Base-by-base conservation (phyloP, 1,140 invertebrate genomes). In the Orchesella cincta region DNA sequence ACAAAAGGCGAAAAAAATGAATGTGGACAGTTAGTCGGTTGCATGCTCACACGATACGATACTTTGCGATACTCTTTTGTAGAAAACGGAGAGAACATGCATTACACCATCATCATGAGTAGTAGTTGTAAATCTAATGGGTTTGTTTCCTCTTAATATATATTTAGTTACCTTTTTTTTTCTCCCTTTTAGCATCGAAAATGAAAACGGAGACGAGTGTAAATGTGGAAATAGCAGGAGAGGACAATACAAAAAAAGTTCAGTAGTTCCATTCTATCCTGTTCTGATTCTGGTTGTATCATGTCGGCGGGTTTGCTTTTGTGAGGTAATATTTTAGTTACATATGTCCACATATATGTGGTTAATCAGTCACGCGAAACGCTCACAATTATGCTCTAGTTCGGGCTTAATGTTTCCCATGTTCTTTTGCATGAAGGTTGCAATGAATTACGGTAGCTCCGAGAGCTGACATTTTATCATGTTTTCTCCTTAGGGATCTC, bases 351-450 rank as follows among this genome's bases (percentile, higher is more conserved):
- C 39, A 5, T 46, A 46, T 18, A 46, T 46, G 39, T 46, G 39
- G 39, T 46, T 46, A 57, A 57, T 57, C 52, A 57, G 52, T 57
- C 52, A 57, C 52, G 52, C 52, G 23, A 57, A 57, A 57, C 52
- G 18, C 39, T 46, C 39, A 46, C 39, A 46, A 46, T 46, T 46
- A 46, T 46, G 18, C 18, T 46, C 39, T 46, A 46, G 39, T 46
- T 46, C 5, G 5, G 5, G 18, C 39, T n/a, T 46, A 5, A 46
- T 46, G 39, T 46, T 18, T 18, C 39, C 5, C 18, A 46, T 46
- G 18, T 46, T 8, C 18, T 46, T 46, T 8, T 46, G 39, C 18
- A 8, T 5, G 39, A 46, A 8, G 5, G 39, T 18, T 8, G 39
- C 18, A 46, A 46, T 46, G 39, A 46, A 46, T 46, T 46, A 46